These are phyloP conservation scores for Holotrichia oblita DNA, from an alignment of 1,140 invertebrate genomes.

Conservation along the genomic window DNA sequence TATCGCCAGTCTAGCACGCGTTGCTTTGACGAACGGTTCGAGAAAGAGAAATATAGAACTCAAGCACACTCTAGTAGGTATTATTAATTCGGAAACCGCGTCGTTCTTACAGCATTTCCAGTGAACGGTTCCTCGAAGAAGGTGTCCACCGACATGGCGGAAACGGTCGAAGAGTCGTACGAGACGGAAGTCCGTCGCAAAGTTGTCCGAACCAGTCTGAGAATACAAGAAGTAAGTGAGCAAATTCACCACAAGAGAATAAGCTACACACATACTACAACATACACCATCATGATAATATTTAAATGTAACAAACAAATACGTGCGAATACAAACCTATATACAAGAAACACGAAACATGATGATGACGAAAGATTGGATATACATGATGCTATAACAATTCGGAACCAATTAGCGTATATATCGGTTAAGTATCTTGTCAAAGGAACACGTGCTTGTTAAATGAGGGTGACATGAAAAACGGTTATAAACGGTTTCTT, in stretches of 20 bases:
- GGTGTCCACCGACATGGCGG: conserved; percentile 43
- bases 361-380: neutral
- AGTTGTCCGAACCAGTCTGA: conserved; percentile 66
- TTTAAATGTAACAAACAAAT: neutral
- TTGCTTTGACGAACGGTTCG: conserved; percentile 48
- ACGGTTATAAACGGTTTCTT: conserved; percentile 23
- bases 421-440: conserved; percentile 15
- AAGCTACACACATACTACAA: conserved; percentile 11
- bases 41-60: conserved; percentile 42
- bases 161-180: conserved; percentile 61
- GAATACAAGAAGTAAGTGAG: conserved; percentile 64
- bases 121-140: conserved; percentile 15
- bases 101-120: conserved; percentile 22
- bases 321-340: neutral
- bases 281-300: neutral
- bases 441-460: conserved; percentile 10
- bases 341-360: conserved; percentile 4
- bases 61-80: conserved; percentile 29
- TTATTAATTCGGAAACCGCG: conserved; percentile 27
- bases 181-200: conserved; percentile 67
- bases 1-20: conserved; percentile 51
- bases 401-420: neutral
- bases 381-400: neutral
- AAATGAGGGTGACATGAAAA: neutral
- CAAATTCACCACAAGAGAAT: neutral